A percentile compares a stretch with the other conserved stretches of the same genome.
Evolutionary conservation across 2,113 vertebrate species (phyloP).

Genomic region (Rhinichthys klamathensis): DNA sequence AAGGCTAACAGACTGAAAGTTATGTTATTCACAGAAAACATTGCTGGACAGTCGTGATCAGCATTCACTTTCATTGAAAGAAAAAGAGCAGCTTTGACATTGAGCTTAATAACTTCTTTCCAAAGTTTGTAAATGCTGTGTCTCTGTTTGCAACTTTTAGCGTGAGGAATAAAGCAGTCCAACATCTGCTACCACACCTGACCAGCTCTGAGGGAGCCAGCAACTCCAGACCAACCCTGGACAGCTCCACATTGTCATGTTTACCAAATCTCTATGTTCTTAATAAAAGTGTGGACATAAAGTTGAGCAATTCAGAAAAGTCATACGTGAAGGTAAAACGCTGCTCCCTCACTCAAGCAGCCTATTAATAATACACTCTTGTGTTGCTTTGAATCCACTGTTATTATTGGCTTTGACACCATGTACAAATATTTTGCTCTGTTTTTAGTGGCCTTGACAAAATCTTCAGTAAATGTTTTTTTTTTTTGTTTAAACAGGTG

Average conservation of each 20-base stretch:
- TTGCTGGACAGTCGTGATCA: not conserved
- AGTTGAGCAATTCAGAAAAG: slow-evolving; percentile 79
- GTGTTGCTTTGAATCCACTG: not conserved
- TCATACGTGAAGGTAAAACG: slow-evolving; percentile 86
- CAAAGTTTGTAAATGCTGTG: not conserved
- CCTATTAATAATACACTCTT: not conserved
- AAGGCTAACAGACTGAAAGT: not conserved
- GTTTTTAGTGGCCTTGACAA: not conserved
- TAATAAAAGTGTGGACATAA: slow-evolving; percentile 79
- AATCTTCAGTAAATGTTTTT: not conserved
- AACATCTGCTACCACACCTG: slow-evolving; percentile 84
- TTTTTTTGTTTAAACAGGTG: slow-evolving; percentile 70
- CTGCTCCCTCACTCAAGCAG: not conserved
- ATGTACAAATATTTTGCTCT: not conserved
- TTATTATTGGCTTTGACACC: not conserved
- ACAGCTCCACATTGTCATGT: slow-evolving; percentile 73
- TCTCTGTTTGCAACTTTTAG: slow-evolving; percentile 67
- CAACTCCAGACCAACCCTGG: slow-evolving; percentile 74
- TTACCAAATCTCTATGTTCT: slow-evolving; percentile 80
- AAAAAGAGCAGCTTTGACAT: not conserved
- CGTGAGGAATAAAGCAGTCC: slow-evolving; percentile 81
- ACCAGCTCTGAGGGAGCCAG: slow-evolving; percentile 69
- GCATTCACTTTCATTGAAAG: not conserved
- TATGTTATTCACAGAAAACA: not conserved
- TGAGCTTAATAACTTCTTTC: not conserved